phyloP scores from a whole-genome alignment of 2,797 vertebrate species.

The Spinibarbus caldwelli region DNA sequence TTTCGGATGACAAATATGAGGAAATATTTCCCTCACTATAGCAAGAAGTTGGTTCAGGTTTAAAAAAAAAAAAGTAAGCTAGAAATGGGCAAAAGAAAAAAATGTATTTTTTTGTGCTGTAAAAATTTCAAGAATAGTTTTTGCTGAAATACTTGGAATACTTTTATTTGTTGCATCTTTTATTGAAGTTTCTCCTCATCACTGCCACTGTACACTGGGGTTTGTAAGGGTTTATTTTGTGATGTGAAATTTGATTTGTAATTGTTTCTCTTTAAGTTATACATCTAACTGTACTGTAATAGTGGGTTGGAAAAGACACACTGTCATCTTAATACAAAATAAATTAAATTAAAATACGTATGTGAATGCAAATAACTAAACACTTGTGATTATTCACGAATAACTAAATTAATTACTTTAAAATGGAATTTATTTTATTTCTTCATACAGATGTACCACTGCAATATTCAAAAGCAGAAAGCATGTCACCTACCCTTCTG shows the following conservation, averaged over 20 bases:
- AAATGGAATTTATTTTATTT: not conserved
- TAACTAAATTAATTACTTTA: not conserved
- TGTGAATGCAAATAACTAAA: not conserved
- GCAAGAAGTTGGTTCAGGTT: not conserved
- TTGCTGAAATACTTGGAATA: not conserved
- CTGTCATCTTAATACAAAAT: not conserved
- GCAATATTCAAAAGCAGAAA: not conserved
- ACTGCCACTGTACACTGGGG: not conserved
- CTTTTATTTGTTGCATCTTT: not conserved
- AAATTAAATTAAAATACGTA: not conserved
- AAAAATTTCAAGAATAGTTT: not conserved
- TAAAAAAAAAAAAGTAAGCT: not conserved
- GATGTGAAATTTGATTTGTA: not conserved
- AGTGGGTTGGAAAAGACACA: not conserved
- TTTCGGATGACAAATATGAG: not conserved
- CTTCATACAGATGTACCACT: not conserved
- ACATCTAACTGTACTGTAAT: conserved; percentile 9
- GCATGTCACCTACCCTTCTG: conserved; percentile 89
- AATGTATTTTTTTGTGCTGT: not conserved
- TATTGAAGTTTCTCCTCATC: not conserved
- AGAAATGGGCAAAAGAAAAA: not conserved
- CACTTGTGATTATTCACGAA: not conserved
- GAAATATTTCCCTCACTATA: not conserved
- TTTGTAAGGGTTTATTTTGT: not conserved
- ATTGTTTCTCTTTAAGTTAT: not conserved